A percentile compares a stretch with the other conserved stretches of the same genome.
Evolutionary conservation across 1,140 invertebrate genomes (phyloP).

Genomic region (Leptonema lineaticorne): DNA sequence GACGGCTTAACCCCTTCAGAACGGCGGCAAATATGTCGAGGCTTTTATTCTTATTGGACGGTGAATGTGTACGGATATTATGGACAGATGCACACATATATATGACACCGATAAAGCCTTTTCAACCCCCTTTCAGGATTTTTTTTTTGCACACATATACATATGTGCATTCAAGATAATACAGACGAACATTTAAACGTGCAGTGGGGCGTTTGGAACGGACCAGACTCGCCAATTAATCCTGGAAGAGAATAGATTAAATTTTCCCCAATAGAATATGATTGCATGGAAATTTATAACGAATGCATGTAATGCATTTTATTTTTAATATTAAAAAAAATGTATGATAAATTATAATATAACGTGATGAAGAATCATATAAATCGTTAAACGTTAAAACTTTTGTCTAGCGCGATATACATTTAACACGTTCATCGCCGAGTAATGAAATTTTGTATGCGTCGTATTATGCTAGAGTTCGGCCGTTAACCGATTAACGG

Average conservation of each 20-base stretch:
- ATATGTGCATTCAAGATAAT: slow-evolving; percentile 11
- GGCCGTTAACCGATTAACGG: slow-evolving; percentile 31
- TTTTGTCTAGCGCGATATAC: no score
- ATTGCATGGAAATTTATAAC: no score
- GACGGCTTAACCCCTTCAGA: slow-evolving; percentile 26
- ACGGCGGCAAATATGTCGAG: slow-evolving; percentile 32
- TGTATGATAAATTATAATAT: no score
- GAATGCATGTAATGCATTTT: no score
- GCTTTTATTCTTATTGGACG: slow-evolving; percentile 39
- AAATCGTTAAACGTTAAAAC: no score
- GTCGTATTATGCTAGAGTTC: not conserved
- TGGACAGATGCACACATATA: not conserved
- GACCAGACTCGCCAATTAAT: not conserved
- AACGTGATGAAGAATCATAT: no score
- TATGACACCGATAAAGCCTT: slow-evolving; percentile 11
- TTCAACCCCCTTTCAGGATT: not conserved
- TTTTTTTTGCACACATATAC: no score
- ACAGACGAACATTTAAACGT: slow-evolving; percentile 1
- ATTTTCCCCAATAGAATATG: no score
- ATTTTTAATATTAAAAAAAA: no score
- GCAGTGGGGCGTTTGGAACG: not conserved
- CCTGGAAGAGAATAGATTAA: no score
- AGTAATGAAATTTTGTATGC: slow-evolving; percentile 7
- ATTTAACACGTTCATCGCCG: not conserved
- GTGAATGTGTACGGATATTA: not conserved